Percentiles rank a stretch among this genome's conserved stretches.
Evolutionary conservation across 2,113 vertebrate species (phyloP).

Genomic region (Sphyrna mokarran): DNA sequence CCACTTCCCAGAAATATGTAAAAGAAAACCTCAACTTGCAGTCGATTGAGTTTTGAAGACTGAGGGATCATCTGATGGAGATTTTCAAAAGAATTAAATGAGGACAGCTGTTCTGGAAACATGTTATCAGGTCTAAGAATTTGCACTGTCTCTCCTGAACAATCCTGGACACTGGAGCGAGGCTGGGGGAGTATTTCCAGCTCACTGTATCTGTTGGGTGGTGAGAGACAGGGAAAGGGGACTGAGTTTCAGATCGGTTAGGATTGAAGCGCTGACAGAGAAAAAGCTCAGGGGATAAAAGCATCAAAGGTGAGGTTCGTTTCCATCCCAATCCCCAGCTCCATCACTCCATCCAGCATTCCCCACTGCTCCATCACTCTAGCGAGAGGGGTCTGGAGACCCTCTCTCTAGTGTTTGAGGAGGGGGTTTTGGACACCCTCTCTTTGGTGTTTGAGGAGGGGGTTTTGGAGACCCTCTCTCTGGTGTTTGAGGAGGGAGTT

Average conservation of each 20-base stretch:
- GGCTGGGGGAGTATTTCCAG: background rate
- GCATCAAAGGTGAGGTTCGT: too few species aligned
- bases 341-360: background rate
- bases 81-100: background rate
- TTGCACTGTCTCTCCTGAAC: background rate
- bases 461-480: too few species aligned
- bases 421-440: too few species aligned
- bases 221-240: background rate
- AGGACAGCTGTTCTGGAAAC: background rate
- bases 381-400: too few species aligned
- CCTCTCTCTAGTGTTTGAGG: too few species aligned
- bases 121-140: background rate
- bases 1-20: too few species aligned
- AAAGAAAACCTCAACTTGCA: too few species aligned
- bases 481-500: too few species aligned
- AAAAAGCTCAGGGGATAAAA: background rate
- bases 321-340: background rate
- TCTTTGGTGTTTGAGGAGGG: too few species aligned
- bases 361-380: too few species aligned
- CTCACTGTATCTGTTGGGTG: background rate
- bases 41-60: background rate
- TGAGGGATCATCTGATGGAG: background rate
- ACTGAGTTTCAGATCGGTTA: background rate
- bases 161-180: accelerated
- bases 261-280: background rate